Percentiles rank a stretch among this genome's conserved stretches.
Conservation (phyloP, 2,797 vertebrate species). For the Mus spretus region DNA sequence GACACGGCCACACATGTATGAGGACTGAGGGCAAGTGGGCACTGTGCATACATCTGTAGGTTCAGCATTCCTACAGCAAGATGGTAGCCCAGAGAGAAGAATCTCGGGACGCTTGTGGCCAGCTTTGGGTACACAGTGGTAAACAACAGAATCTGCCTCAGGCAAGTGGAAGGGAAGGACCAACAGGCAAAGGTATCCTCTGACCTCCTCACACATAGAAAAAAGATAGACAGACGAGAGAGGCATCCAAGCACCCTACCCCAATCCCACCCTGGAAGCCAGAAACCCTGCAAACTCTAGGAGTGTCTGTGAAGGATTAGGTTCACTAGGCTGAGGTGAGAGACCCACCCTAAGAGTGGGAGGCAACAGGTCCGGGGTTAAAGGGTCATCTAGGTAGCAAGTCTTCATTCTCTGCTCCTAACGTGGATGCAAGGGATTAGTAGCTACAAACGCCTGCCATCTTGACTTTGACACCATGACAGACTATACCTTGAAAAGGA, state of each 20-base stretch:
- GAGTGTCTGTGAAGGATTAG: not conserved
- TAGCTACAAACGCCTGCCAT: not conserved
- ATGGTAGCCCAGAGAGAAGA: not conserved
- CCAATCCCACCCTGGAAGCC: not conserved
- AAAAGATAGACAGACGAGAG: not conserved
- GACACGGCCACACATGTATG: not conserved
- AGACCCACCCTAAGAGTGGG: not conserved
- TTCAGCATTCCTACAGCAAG: not conserved
- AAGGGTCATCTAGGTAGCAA: not conserved
- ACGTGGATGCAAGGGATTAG: not conserved
- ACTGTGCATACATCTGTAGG: too few relatives aligned
- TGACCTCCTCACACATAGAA: not conserved
- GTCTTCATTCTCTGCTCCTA: not conserved
- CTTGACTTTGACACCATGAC: not conserved
- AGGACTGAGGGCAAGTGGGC: not conserved
- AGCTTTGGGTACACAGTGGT: not conserved
- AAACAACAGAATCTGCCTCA: not conserved
- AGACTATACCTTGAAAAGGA: not conserved
- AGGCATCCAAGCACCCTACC: too few relatives aligned
- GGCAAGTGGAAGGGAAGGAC: not conserved
- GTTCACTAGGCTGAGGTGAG: not conserved
- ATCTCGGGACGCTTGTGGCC: not conserved
- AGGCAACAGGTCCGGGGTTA: not conserved
- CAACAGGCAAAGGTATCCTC: not conserved
- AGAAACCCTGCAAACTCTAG: not conserved